Evolutionary conservation across 2,113 vertebrate species (phyloP).

Genomic region (Thryonomys swinderianus): DNA sequence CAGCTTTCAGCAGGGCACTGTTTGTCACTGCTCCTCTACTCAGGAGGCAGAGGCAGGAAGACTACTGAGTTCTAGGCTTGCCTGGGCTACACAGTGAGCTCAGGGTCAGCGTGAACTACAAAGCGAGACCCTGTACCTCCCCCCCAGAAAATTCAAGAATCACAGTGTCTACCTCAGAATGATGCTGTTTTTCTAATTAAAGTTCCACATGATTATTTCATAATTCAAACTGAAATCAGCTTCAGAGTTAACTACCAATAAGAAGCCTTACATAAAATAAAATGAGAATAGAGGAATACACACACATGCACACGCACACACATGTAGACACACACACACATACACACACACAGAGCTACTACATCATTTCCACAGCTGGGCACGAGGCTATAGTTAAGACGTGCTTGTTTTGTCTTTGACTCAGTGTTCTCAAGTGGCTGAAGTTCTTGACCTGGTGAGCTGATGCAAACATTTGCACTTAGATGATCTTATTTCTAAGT

Average conservation of each 20-base stretch:
- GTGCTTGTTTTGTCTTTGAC: not conserved
- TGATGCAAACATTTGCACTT: not conserved
- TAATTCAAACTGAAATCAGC: not conserved
- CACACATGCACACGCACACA: not conserved
- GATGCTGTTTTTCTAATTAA: not conserved
- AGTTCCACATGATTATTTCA: not conserved
- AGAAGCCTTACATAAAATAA: not conserved
- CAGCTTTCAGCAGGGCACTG: not conserved
- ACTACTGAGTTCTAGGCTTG: too few species aligned
- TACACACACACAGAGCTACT: not conserved
- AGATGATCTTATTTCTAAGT: not conserved
- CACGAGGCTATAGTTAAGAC: not conserved
- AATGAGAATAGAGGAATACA: not conserved
- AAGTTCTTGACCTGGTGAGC: not conserved
- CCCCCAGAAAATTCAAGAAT: too few species aligned
- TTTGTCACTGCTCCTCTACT: not conserved
- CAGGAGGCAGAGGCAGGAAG: too few species aligned
- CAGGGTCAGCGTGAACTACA: too few species aligned
- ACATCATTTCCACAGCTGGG: not conserved
- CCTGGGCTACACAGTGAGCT: too few species aligned
- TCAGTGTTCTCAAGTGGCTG: not conserved
- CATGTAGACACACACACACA: too few species aligned
- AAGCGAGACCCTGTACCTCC: too few species aligned
- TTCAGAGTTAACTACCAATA: not conserved
- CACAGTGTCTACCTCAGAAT: not conserved